Evolutionary conservation across 2,797 vertebrate genomes (phyloP).

Genomic region (Sebastes paucispinis): DNA sequence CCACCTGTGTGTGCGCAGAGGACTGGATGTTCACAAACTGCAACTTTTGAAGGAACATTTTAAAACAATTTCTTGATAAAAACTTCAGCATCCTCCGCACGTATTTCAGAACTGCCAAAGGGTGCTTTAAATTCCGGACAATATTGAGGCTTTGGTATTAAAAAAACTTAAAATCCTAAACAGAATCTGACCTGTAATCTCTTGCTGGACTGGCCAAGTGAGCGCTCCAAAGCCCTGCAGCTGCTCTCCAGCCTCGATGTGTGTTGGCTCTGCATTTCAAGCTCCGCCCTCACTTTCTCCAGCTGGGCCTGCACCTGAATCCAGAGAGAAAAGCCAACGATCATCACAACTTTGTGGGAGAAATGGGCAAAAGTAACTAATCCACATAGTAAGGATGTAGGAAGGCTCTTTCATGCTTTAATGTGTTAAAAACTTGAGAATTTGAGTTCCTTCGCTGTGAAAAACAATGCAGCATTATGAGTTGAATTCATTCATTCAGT

Average conservation of each 20-base stretch:
- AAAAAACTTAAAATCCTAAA: background rate
- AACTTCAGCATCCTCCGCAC: background rate
- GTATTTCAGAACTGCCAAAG: background rate
- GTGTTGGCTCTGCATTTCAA: conserved; percentile 91
- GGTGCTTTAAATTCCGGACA: background rate
- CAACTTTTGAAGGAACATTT: conserved; percentile 17
- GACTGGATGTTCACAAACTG: background rate
- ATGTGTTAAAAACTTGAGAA: background rate
- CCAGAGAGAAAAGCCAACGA: background rate
- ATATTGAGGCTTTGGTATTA: background rate
- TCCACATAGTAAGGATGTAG: background rate
- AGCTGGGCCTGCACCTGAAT: conserved; percentile 84
- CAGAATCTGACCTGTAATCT: conserved; percentile 85
- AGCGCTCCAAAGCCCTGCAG: conserved; percentile 90
- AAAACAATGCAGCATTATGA: background rate
- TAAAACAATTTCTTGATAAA: background rate
- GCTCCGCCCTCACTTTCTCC: conserved; percentile 86
- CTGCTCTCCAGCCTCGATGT: conserved; percentile 89
- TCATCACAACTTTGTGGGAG: background rate
- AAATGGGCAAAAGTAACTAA: background rate
- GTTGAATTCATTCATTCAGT: background rate
- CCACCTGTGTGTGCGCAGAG: conserved; percentile 18
- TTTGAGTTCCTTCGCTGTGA: background rate
- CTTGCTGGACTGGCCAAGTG: conserved; percentile 89
- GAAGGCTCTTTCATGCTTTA: background rate